Percentiles rank a stretch among this genome's conserved stretches.
These are phyloP conservation scores for Druceiella hillmani DNA, from an alignment of 2,888 invertebrate species.

Conservation along the genomic window DNA sequence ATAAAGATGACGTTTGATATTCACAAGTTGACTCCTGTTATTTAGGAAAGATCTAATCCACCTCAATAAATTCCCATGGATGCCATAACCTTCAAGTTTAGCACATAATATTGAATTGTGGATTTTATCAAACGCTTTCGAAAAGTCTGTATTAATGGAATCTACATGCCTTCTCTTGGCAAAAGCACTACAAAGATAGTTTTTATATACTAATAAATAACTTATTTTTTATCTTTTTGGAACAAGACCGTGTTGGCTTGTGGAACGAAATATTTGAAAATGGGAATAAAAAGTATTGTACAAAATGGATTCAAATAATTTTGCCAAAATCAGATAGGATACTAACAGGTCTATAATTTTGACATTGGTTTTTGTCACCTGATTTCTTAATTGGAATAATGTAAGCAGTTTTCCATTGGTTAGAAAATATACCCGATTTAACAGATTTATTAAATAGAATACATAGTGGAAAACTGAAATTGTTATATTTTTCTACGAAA, in stretches of 20 bases:
- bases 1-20: too few relatives aligned
- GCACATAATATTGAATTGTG: too few relatives aligned
- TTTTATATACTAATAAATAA: neutral
- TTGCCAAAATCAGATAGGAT: slow-evolving; percentile 12
- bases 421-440: slow-evolving; percentile 10
- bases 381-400: slow-evolving; percentile 15
- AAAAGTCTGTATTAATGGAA: too few relatives aligned
- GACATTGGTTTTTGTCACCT: slow-evolving; percentile 7
- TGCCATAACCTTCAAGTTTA: too few relatives aligned
- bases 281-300: slow-evolving; percentile 4
- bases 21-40: too few relatives aligned
- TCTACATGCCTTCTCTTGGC: too few relatives aligned
- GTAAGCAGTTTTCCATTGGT: slow-evolving; percentile 12
- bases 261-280: neutral
- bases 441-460: slow-evolving; percentile 13
- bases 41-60: too few relatives aligned
- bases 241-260: neutral
- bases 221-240: neutral
- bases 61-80: too few relatives aligned
- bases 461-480: neutral
- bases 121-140: too few relatives aligned
- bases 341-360: slow-evolving; percentile 16
- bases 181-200: neutral
- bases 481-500: too few relatives aligned
- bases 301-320: slow-evolving; percentile 14